phyloP scores from a whole-genome alignment of 2,888 invertebrate species.

The Melipona beecheii region DNA sequence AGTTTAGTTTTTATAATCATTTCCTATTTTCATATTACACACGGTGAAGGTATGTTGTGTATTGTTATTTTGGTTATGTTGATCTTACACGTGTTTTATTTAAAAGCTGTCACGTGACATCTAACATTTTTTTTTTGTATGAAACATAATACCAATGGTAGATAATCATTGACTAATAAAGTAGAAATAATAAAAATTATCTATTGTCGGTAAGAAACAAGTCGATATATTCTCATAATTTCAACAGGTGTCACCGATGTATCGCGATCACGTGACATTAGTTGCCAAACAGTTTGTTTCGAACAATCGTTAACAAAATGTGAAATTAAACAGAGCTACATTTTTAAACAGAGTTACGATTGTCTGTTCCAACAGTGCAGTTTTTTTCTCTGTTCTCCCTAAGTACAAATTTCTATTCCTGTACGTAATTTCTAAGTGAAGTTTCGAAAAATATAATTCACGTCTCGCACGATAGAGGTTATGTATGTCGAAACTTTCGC shows the following conservation, averaged over 20 bases:
- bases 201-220: neutral
- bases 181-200: no score
- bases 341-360: neutral
- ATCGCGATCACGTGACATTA: neutral
- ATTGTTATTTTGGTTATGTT: constrained; percentile 20
- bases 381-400: neutral
- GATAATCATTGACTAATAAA: no score
- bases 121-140: neutral
- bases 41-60: no score
- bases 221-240: neutral
- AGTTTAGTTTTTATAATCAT: neutral
- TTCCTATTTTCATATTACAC: constrained; percentile 9
- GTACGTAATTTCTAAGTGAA: neutral
- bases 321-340: neutral
- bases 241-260: neutral
- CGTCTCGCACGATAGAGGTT: neutral
- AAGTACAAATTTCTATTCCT: neutral
- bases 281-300: neutral
- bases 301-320: neutral
- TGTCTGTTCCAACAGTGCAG: no score
- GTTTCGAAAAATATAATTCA: neutral
- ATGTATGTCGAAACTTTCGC: neutral
- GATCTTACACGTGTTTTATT: constrained; percentile 11
- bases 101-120: neutral
- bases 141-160: neutral